Conservation (phyloP, 2,113 vertebrate genomes). For the Alces alces region DNA sequence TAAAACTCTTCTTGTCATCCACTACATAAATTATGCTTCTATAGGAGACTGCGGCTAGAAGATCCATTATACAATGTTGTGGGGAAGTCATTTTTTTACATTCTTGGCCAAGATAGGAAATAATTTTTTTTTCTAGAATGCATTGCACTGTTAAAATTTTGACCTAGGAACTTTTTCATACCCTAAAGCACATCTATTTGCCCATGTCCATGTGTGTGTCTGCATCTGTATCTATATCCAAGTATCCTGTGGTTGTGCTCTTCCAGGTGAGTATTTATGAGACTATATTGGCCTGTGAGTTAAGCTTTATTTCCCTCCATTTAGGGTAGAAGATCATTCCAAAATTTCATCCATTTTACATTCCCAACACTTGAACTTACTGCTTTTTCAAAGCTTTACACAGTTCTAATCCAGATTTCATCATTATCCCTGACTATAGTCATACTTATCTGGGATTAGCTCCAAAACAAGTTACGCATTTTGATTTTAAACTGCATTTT, state of each 20-base stretch:
- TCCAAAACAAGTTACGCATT: constrained; percentile 46
- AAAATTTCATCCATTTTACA: constrained; percentile 9
- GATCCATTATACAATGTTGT: constrained; percentile 50
- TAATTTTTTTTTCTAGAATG: constrained; percentile 22
- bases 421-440: constrained; percentile 27
- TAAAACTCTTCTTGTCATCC: constrained; percentile 42
- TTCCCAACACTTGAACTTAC: constrained; percentile 35
- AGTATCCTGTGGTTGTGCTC: neutral
- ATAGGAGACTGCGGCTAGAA: constrained; percentile 27
- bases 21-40: constrained; percentile 51
- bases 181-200: neutral
- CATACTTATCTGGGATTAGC: constrained; percentile 37
- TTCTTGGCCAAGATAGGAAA: constrained; percentile 27
- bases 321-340: neutral
- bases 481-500: constrained; percentile 37
- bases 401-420: constrained; percentile 37
- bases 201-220: neutral
- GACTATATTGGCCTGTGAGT: neutral
- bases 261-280: neutral
- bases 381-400: constrained; percentile 31
- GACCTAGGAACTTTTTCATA: neutral
- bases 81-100: constrained; percentile 36
- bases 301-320: neutral
- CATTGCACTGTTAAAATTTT: neutral
- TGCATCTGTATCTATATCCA: neutral